phyloP scores from a whole-genome alignment of 2,888 invertebrate species.

The Eumacrocentrus americanus region DNA sequence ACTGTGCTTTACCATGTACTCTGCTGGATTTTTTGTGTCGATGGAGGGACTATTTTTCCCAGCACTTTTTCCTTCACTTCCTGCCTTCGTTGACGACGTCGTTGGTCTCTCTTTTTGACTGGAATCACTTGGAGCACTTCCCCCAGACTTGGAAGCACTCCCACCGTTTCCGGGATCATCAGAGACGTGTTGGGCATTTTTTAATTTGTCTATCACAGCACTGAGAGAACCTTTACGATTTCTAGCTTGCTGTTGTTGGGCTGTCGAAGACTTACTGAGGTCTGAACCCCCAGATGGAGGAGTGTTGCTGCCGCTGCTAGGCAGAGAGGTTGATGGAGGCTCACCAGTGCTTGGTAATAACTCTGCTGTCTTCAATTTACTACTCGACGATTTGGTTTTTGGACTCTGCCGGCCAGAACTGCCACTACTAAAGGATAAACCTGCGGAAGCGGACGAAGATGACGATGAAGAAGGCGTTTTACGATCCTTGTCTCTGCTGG shows the following conservation, averaged over 20 bases:
- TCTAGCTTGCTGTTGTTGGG: conserved; percentile 65
- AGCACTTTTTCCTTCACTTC: conserved; percentile 52
- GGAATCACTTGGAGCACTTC: background rate
- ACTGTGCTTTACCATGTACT: conserved; percentile 89
- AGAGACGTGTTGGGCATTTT: conserved; percentile 74
- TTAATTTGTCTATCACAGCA: conserved; percentile 86
- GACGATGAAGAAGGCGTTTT: conserved; percentile 51
- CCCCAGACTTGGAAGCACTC: conserved; percentile 48
- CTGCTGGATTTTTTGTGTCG: conserved; percentile 72
- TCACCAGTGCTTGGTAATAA: conserved; percentile 62
- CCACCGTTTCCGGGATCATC: conserved; percentile 65
- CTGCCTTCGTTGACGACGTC: conserved; percentile 53
- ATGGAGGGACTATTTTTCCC: conserved; percentile 49
- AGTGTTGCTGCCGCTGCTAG: conserved; percentile 56
- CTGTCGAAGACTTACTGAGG: conserved; percentile 67
- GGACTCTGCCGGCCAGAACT: conserved; percentile 70
- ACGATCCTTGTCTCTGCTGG: conserved; percentile 61
- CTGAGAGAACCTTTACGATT: conserved; percentile 79
- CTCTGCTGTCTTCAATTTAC: conserved; percentile 74
- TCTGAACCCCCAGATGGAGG: conserved; percentile 67
- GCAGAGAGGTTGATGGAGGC: conserved; percentile 42
- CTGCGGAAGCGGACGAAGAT: conserved; percentile 37
- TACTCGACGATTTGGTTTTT: conserved; percentile 70
- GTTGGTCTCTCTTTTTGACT: conserved; percentile 50
- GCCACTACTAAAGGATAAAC: conserved; percentile 47